Evolutionary conservation across 2,888 invertebrate genomes (phyloP).

Genomic region (Drosophila villosipedis): DNA sequence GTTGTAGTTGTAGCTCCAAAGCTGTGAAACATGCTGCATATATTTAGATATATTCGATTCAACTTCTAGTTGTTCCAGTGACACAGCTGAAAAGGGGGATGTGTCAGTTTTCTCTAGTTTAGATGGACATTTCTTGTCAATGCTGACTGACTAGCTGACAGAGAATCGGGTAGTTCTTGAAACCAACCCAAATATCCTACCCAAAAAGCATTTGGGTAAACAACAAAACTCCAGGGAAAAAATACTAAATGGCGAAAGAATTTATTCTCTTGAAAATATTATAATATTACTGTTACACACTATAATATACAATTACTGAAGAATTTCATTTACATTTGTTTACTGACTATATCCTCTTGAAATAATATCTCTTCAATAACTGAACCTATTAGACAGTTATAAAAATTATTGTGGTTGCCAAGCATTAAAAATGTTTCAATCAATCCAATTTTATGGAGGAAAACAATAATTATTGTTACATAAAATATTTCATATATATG

Average conservation of each 20-base stretch:
- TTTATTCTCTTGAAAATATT: neutral
- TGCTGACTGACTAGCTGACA: conserved; percentile 36
- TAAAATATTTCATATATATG: neutral
- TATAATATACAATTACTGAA: neutral
- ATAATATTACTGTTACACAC: neutral
- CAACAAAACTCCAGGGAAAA: neutral
- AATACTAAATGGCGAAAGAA: neutral
- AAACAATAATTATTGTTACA: neutral
- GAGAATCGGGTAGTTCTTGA: conserved; percentile 4
- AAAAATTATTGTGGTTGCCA: neutral
- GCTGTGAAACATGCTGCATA: conserved; percentile 71
- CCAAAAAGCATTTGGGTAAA: neutral
- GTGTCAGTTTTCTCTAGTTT: conserved; percentile 2
- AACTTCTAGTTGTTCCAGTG: conserved; percentile 60
- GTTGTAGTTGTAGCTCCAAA: conserved; percentile 40
- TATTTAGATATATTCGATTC: conserved; percentile 68
- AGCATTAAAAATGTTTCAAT: neutral
- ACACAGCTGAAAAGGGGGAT: conserved; percentile 35
- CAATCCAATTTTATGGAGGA: neutral
- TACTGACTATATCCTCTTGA: neutral
- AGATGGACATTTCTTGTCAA: conserved; percentile 47
- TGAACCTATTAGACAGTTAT: neutral
- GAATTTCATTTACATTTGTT: neutral
- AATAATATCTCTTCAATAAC: neutral
- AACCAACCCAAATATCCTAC: neutral